Conservation (phyloP, 2,113 vertebrate genomes). For the cattle (Bos taurus) region ARS-UCD2.0 NC_037338.1:39642001-39642500, state of each 20-base stretch:
- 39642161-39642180: background rate
- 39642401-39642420: background rate
- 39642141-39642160: background rate
- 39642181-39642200: background rate
- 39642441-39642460: background rate
- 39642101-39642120: background rate
- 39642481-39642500: background rate
- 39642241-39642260: background rate
- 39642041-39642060: background rate
- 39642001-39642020: background rate
- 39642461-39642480: background rate
- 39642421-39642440: background rate
- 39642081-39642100: background rate
- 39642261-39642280: background rate
- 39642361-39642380: background rate
- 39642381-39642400: background rate
- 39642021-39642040: background rate
- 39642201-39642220: background rate
- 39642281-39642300: background rate
- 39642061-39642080: background rate
- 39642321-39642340: background rate
- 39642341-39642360: background rate
- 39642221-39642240: background rate
- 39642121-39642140: background rate
- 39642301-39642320: background rate